A percentile compares a stretch with the other conserved stretches of the same genome.
Evolutionary conservation across 2,888 invertebrate species (phyloP).

Genomic region (Agrypnus murinus): DNA sequence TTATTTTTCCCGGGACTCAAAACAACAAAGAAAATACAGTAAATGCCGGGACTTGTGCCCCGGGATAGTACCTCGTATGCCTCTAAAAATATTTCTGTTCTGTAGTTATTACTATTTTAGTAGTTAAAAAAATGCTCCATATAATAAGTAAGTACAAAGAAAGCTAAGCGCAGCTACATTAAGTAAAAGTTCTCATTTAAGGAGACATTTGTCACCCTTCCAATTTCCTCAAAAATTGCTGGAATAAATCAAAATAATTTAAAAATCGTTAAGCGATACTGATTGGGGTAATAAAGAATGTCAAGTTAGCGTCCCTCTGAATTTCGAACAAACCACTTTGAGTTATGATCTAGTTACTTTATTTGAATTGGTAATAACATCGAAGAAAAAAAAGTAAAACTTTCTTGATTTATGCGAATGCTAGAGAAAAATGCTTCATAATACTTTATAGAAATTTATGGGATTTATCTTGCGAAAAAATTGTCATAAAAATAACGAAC

Average conservation of each 20-base stretch:
- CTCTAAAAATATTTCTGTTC: too few species aligned
- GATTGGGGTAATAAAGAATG: constrained; percentile 51
- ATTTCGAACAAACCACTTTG: constrained; percentile 47
- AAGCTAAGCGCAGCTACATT: too few species aligned
- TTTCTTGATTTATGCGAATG: constrained; percentile 54
- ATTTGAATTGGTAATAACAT: constrained; percentile 57
- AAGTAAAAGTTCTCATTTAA: constrained; percentile 4
- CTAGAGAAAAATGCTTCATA: constrained; percentile 54
- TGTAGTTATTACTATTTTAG: too few species aligned
- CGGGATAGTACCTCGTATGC: too few species aligned
- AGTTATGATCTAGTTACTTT: constrained; percentile 54
- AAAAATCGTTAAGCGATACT: constrained; percentile 52
- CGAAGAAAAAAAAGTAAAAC: constrained; percentile 47
- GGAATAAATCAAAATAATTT: constrained; percentile 50
- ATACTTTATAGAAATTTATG: constrained; percentile 53
- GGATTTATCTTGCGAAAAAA: constrained; percentile 51
- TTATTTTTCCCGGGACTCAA: too few species aligned
- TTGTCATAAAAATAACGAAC: constrained; percentile 47
- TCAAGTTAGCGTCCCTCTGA: constrained; percentile 44
- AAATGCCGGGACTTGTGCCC: too few species aligned
- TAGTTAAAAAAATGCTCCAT: too few species aligned
- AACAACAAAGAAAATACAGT: too few species aligned
- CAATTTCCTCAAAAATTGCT: constrained; percentile 46
- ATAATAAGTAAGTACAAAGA: too few species aligned
- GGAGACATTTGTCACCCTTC: constrained; percentile 18